Base-by-base conservation (phyloP, 2,113 vertebrate species). In the Ia io region DNA sequence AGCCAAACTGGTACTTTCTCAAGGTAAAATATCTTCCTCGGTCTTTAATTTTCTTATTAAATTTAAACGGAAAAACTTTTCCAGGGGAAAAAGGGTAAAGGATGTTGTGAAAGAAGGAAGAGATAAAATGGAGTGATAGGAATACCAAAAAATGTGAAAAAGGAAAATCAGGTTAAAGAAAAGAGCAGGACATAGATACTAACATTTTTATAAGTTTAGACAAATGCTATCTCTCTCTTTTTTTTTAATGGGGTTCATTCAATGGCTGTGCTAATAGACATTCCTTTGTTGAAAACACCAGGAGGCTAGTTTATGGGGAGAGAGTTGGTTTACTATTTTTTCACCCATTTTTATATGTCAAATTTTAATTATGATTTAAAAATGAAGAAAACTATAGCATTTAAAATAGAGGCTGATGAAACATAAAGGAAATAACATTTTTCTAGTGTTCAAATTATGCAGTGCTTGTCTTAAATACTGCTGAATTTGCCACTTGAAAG, bases 1-100 rank as follows among this genome's bases (percentile, higher is more conserved):
- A 89, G 37, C 35, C 83, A 80, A 70, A 44, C 18, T 82, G 67
- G 18, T 70, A 42, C 6, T 70, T 94, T 95, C 35, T 91, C 56
- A 93, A 93, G 42, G 59, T 76, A 76, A 94, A 94, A 86, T 63
- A 84, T 84, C 6, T 37, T 2, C 49, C 12, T 44, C 32, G 17
- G 9, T 14, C 10, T 94, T 96, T 85, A 94, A 47, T 74, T 96
- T 91, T 95, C 88, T 87, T 86, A 23, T 93, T 95, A 51, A 83
- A 61, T 94, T 95, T 95, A 94, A 93, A 78, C 61, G 67, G 37
- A 77, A 93, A 84, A 80, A 35, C 10, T 80, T 92, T 35, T 49
- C 28, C 9, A 14, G 6, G 17, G 16, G 9, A 56, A 47, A 84
- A 28, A 37, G 51, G 1, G 7, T 49, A 90, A 85, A 94, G 42